These are phyloP conservation scores for Paramisgurnus dabryanus DNA, from an alignment of 2,113 vertebrate species.

Conservation along the genomic window DNA sequence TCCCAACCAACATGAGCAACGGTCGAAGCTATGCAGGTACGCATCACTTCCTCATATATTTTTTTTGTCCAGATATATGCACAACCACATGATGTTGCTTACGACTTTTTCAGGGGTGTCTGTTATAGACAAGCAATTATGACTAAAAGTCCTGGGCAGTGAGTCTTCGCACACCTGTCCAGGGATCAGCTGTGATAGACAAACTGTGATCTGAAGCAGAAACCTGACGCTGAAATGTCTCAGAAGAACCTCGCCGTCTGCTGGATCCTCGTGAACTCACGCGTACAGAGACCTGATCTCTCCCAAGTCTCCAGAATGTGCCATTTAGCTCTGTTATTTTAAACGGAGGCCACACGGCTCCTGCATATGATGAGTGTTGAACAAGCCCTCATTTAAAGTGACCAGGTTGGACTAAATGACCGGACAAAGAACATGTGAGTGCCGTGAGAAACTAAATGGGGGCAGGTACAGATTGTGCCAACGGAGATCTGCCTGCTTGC, in stretches of 20 bases:
- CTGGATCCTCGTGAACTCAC: not conserved
- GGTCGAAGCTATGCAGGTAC: conserved; percentile 93
- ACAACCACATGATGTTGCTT: not conserved
- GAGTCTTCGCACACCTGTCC: conserved; percentile 19
- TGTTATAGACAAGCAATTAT: conserved; percentile 91
- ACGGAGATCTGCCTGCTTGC: conserved; percentile 27
- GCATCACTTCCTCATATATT: not conserved
- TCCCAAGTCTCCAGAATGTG: not conserved
- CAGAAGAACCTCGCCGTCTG: not conserved
- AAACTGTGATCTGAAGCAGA: conserved; percentile 43
- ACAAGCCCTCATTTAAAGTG: conserved; percentile 15
- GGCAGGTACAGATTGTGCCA: conserved; percentile 22
- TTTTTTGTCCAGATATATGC: not conserved
- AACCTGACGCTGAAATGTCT: not conserved
- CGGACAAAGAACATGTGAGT: not conserved
- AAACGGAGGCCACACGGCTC: conserved; percentile 13
- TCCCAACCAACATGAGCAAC: conserved; percentile 95
- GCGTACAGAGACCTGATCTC: not conserved
- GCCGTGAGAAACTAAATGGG: not conserved
- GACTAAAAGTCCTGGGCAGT: conserved; percentile 66
- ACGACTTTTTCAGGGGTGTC: conserved; percentile 82
- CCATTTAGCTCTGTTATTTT: conserved; percentile 34
- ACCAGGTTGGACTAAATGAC: conserved; percentile 1
- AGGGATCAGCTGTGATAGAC: conserved; percentile 31
- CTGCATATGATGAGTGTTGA: not conserved